Evolutionary conservation across 2,888 invertebrate genomes (phyloP), one percentile per base, ranked within the genome.

Genomic region (Norana najaformis): DNA sequence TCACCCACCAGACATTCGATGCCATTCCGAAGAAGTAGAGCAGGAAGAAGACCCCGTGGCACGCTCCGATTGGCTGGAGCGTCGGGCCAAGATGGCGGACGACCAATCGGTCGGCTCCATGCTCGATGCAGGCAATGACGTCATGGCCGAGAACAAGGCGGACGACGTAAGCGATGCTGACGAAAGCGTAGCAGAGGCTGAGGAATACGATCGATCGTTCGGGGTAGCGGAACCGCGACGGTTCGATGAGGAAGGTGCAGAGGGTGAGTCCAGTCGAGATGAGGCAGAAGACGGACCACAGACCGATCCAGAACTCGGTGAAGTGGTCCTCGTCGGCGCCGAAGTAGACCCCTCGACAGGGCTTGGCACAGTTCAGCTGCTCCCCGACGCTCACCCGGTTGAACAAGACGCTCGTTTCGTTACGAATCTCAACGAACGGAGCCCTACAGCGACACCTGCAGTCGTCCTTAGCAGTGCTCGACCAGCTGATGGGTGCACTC

Each of bases 11-110:
- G 91, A 99, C 97, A 37, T 98, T 98, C 0, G 98, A 98, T 0
- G 99, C 98, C 98, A 99, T 99, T 92, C 98, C 98, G 96, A 99
- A 99, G 96, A 98, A 99, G 96, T 99, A 99, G 47, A 98, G 97
- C 92, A 99, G 96, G 83, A 99, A 96, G 95, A 99, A 99, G 91
- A 99, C 98, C 91, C 98, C 96, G 1, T 98, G 98, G 96, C 99
- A 99, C 2, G 97, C 96, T 38, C 0, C 18, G 18, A n/a, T 90
- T 30, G 85, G 90, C 36, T 88, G 93, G 89, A 96, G 95, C 95
- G 99, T 99, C 2, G 98, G 98, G 39, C 99, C 97, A 93, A 97
- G 97, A 93, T 98, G 97, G 95, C 98, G 98, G 38, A 98, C 96
- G 23, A 94, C 94, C 92, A 98, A 97, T 82, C 98, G 96, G 38